Evolutionary conservation across 1,140 invertebrate species (phyloP).

Genomic region (Palaemon carinicauda): DNA sequence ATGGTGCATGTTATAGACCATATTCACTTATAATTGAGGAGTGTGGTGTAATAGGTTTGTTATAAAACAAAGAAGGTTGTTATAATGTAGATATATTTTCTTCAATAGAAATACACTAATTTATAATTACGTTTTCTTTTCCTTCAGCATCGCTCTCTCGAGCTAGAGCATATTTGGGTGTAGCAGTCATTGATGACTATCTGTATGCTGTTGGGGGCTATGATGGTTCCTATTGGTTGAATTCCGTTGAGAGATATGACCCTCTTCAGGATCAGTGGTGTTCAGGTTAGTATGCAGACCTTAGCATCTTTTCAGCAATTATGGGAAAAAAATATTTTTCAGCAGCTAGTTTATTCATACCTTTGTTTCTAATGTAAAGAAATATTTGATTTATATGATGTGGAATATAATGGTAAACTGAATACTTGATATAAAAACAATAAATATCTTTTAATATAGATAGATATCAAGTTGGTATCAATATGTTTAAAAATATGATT

Average conservation of each 20-base stretch:
- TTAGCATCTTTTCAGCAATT: neutral
- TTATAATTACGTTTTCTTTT: neutral
- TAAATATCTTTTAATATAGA: too few relatives aligned
- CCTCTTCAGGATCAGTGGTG: constrained; percentile 41
- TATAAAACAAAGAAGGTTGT: neutral
- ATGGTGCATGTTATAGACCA: too few relatives aligned
- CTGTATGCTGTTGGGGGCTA: constrained; percentile 63
- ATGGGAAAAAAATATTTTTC: neutral
- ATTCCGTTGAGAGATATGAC: constrained; percentile 62
- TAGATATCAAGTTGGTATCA: too few relatives aligned
- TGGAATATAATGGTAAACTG: too few relatives aligned
- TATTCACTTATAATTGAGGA: too few relatives aligned
- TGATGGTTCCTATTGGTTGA: constrained; percentile 62
- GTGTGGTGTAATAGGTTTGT: too few relatives aligned
- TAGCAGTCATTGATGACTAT: constrained; percentile 61
- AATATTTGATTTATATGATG: too few relatives aligned
- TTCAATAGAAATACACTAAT: too few relatives aligned
- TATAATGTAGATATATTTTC: too few relatives aligned
- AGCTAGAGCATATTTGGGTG: constrained; percentile 61
- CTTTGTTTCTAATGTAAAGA: too few relatives aligned
- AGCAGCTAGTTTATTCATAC: neutral
- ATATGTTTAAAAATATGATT: too few relatives aligned
- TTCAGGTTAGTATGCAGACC: constrained; percentile 6
- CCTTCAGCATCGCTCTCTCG: constrained; percentile 10
- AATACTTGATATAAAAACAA: too few relatives aligned